Evolutionary conservation across 2,113 vertebrate genomes (phyloP).

Genomic region (Ramphastos sulfuratus): DNA sequence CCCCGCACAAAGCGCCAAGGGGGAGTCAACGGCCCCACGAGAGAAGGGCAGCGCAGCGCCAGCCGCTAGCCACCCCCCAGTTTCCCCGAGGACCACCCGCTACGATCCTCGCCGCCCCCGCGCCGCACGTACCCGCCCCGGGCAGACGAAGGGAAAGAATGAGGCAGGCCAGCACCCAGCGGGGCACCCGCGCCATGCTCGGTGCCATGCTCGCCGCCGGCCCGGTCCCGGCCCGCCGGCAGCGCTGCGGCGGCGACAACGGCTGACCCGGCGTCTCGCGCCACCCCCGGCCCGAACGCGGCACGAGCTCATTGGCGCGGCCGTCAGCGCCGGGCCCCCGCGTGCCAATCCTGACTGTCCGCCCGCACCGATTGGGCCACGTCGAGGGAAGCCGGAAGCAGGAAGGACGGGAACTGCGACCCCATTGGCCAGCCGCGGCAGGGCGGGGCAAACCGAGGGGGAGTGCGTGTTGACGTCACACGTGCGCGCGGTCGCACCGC

Average conservation of each 20-base stretch:
- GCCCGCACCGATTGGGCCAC: conserved; percentile 5
- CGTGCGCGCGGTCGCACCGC: too few relatives aligned
- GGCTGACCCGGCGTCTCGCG: conserved; percentile 50
- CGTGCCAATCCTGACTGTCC: neutral
- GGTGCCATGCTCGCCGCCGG: neutral
- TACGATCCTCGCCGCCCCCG: neutral
- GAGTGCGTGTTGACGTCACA: neutral
- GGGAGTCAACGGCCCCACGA: neutral
- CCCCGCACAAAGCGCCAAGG: neutral
- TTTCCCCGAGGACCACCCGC: neutral
- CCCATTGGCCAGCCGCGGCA: neutral
- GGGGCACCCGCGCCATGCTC: conserved; percentile 7
- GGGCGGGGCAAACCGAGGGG: neutral
- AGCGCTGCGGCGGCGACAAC: neutral
- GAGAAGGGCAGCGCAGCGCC: neutral
- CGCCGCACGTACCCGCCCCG: neutral
- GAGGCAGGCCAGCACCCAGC: conserved; percentile 63
- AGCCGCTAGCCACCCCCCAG: neutral
- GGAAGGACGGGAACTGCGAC: accelerated
- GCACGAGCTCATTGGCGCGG: conserved; percentile 86
- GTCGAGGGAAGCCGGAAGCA: neutral
- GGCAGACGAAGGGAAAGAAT: conserved; percentile 59
- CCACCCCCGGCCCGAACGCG: conserved; percentile 81
- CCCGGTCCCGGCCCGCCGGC: neutral
- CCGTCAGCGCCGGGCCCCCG: neutral